These are phyloP conservation scores for Sinocyclocheilus anophthalmus DNA, from an alignment of 2,113 vertebrate species.

Conservation along the genomic window DNA sequence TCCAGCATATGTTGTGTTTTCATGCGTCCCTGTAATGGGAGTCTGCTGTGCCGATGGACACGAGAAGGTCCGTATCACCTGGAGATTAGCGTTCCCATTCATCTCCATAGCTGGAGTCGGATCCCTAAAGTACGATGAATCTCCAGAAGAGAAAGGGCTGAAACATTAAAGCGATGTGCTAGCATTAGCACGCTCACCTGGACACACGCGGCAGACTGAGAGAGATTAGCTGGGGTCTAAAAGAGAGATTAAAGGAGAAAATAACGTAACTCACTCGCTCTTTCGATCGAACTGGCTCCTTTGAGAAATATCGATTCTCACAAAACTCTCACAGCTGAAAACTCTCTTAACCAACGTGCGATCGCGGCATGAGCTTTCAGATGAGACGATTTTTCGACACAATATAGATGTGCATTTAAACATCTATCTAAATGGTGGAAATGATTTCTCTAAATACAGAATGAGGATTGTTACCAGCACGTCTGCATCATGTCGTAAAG, in stretches of 20 bases:
- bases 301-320: neutral
- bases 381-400: no score
- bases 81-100: neutral
- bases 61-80: neutral
- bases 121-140: neutral
- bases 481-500: neutral
- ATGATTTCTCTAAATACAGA: no score
- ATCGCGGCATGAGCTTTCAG: neutral
- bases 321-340: neutral
- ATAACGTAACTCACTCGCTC: neutral
- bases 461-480: neutral
- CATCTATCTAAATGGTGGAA: no score
- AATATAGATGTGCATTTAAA: no score
- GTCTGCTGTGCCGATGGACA: neutral
- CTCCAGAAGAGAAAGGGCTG: neutral
- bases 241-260: neutral
- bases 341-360: neutral
- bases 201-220: no score
- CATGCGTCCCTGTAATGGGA: neutral
- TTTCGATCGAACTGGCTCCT: neutral
- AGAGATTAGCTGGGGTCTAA: neutral
- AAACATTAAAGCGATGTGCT: neutral
- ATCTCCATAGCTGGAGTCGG: neutral
- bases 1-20: neutral
- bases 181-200: neutral